Base-by-base conservation (phyloP, 2,113 vertebrate genomes). In the Benitochromis conjunctus region DNA sequence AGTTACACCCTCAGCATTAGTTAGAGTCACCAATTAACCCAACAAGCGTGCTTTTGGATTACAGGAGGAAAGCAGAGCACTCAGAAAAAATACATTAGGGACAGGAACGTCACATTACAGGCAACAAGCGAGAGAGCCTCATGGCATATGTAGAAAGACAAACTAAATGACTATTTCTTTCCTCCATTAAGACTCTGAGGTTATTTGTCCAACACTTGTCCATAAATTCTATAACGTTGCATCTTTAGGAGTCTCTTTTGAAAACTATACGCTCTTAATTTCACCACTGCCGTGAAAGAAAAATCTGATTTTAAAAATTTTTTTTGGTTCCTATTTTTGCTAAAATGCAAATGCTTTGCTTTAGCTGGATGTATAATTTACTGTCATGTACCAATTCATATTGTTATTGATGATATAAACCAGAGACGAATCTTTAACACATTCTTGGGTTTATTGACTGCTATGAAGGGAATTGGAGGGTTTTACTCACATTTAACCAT, bases 261-360 rank as follows among this genome's bases (percentile, higher is more conserved):
- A 64, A 36, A 38, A 19, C 11, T 66, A 66, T 34, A 66, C 34
- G 38, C 34, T 38, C 34, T 7, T 13, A 38, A 66, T 41, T 34
- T 66, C 62, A 38, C 18, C 60, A 64, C 9, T 36, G 18, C 60
- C 36, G 60, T 64, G 60, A 36, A 36, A 36, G 60, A n/a, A 36
- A 64, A 64, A 38, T n/a, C 18, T 2, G 31, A 36, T 36, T 34
- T 36, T 0, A 26, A 3, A 58, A 4, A 1, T 34, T 54, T 54
- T 74, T 9, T 26, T n/a, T n/a, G n/a, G 41, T 31, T 29, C 16
- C 24, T 31, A 11, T 51, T 19, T 51, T 31, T 31, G 43, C 16
- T 76, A 51, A 74, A 48, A 43, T 29, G 18, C 21, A 46, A 71
- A 71, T 71, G 41, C 69, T 76, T 51, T 51, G 16, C 43, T 51